A percentile compares a stretch with the other conserved stretches of the same genome.
phyloP scores from a whole-genome alignment of 2,888 invertebrate genomes.

The Cosmia trapezina region DNA sequence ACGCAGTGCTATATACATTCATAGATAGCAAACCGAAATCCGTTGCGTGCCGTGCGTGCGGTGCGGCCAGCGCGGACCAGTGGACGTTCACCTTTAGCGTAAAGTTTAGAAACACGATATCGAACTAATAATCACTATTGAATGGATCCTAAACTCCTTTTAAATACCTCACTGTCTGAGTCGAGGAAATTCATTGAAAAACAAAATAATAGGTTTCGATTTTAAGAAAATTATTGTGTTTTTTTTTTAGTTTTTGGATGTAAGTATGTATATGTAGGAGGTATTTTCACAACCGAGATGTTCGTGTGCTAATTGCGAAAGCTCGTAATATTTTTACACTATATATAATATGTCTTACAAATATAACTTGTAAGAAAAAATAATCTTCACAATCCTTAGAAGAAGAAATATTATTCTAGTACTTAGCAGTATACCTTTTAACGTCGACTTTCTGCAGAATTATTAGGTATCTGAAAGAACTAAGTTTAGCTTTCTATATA shows the following conservation, averaged over 20 bases:
- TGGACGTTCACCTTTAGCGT: no score
- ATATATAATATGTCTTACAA: neutral
- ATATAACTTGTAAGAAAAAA: neutral
- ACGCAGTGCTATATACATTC: no score
- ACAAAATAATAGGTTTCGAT: neutral
- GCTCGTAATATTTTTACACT: neutral
- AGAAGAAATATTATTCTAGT: neutral
- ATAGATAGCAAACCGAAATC: no score
- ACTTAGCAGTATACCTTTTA: neutral
- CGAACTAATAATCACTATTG: no score
- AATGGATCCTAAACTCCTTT: no score
- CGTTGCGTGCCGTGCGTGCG: no score
- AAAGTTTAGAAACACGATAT: no score
- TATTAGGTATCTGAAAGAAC: neutral
- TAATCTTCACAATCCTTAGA: neutral
- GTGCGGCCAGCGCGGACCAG: no score
- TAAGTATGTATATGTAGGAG: no score
- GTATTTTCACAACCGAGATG: neutral
- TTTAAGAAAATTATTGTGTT: neutral
- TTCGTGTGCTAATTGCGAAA: neutral
- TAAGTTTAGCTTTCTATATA: conserved; percentile 7
- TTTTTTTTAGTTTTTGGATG: neutral
- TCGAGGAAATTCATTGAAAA: neutral
- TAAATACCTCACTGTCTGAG: no score
- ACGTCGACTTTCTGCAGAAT: neutral